phyloP scores from a whole-genome alignment of 2,797 vertebrate species.

The Phataginus tetradactyla region DNA sequence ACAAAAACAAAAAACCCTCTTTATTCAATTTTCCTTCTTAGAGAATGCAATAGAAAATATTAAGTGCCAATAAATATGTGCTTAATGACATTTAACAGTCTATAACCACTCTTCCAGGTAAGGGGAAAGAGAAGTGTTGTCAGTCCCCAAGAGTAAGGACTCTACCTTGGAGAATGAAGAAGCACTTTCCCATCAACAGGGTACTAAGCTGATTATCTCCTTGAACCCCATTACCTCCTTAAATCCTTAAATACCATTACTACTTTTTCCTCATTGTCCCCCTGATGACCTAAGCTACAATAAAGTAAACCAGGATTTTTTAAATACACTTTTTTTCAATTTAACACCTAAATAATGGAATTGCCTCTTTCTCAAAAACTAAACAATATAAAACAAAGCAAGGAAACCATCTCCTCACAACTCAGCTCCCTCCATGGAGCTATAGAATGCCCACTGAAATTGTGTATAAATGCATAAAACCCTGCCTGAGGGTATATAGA shows the following conservation, averaged over 20 bases:
- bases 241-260: background rate
- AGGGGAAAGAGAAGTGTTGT: background rate
- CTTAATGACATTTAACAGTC: background rate
- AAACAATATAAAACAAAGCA: background rate
- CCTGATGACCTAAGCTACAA: conserved; percentile 1
- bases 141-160: background rate
- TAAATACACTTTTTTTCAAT: background rate
- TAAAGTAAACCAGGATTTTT: background rate
- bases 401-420: conserved; percentile 30
- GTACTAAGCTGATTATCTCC: background rate
- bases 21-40: background rate
- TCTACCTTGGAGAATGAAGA: background rate
- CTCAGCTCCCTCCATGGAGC: background rate
- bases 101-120: background rate
- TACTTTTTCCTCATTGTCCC: background rate
- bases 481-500: conserved; percentile 46
- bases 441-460: conserved; percentile 44
- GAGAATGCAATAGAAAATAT: background rate
- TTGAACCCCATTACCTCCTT: background rate
- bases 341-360: background rate
- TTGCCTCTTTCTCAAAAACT: background rate
- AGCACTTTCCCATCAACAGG: background rate
- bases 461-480: conserved; percentile 58
- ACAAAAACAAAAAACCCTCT: background rate
- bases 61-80: background rate